These are phyloP conservation scores for Actenoides lindsayi DNA, from an alignment of 2,113 vertebrate genomes.

Conservation along the genomic window DNA sequence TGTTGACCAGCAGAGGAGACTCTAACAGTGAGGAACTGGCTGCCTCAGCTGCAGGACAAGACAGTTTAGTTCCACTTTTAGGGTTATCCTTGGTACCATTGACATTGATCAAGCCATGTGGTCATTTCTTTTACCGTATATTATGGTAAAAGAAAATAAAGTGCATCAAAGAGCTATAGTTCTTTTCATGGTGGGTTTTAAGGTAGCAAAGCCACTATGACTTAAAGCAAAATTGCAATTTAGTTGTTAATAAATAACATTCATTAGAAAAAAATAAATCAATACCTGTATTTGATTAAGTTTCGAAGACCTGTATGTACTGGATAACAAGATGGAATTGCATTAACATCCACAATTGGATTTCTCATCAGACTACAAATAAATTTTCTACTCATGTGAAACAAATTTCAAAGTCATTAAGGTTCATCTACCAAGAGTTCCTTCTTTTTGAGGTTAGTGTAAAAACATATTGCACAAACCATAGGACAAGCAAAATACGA, in stretches of 20 bases:
- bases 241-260: neutral
- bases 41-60: neutral
- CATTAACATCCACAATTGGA: constrained; percentile 37
- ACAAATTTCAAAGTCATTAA: constrained; percentile 25
- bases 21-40: neutral
- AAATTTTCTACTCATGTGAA: constrained; percentile 40
- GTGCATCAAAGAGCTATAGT: neutral
- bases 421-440: neutral
- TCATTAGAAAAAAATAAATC: neutral
- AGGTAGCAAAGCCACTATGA: neutral
- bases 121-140: neutral
- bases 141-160: neutral
- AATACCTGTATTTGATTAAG: neutral
- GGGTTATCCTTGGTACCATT: neutral
- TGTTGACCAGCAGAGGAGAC: neutral
- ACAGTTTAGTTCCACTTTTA: neutral
- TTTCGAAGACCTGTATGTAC: constrained; percentile 10
- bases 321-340: constrained; percentile 27
- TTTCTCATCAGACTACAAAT: constrained; percentile 44
- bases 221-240: neutral
- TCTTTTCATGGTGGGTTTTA: neutral
- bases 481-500: neutral
- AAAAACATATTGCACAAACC: neutral
- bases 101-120: neutral
- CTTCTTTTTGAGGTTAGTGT: neutral